Base-by-base conservation (phyloP, 2,888 invertebrate species). In the Euclidia mi region DNA sequence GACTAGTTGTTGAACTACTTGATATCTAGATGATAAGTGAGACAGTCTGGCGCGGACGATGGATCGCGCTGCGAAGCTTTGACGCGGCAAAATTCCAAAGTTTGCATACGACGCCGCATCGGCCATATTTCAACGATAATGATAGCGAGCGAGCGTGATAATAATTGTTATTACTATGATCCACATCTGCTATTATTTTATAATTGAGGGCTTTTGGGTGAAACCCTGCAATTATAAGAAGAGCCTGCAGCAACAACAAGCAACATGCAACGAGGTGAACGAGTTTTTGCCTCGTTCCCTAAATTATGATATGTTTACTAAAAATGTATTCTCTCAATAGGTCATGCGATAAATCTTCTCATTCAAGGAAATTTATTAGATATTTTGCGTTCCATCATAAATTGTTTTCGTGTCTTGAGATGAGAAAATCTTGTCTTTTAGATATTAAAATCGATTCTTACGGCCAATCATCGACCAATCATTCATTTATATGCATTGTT, bases 121-220 rank as follows among this genome's bases (percentile, higher is more conserved):
- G 82, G 81, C 89, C 84, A 94, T 94, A 94, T 94, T 91, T 94
- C 92, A 94, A 87, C 83, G 61, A 84, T 94, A 94, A 94, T 94
- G 89, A 93, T 88, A 89, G 87, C 87, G 72, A 80, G 83, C 87
- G 88, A 91, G 93, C 93, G 94, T 91, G 94, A 94, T 94, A 94
- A 94, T 94, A 93, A 94, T 94, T 94, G 93, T 94, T 93, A 94
- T 94, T 94, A 94, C 92, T 93, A 93, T 91, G 92, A 94, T 92
- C 91, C 92, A 89, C 92, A 93, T 93, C 93, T 94, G 91, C 91
- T 94, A 94, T 94, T 94, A 94, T 94, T 94, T 94, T 93, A 94
- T 94, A 94, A 94, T 94, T 94, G 92, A 92, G 86, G 92, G 91
- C 85, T 94, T 94, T 94, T 91, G 92, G 91, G 91, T 90, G 91